A percentile compares a stretch with the other conserved stretches of the same genome.
Conservation (phyloP, 2,797 vertebrate species). For the Onychomys leucogaster region DNA sequence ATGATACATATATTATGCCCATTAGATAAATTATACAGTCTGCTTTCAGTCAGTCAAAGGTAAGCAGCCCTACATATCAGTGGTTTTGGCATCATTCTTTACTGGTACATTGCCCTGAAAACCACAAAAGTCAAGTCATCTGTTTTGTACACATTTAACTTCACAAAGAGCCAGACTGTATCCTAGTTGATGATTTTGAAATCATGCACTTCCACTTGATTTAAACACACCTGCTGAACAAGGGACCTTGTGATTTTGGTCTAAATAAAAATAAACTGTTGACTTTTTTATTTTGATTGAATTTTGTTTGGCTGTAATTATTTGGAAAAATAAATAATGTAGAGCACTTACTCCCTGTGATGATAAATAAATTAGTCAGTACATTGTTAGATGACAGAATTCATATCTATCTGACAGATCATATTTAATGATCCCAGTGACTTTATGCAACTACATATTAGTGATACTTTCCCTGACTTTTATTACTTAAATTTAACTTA, state of each 20-base stretch:
- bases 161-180: neutral
- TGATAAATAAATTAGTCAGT: neutral
- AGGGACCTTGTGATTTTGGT: neutral
- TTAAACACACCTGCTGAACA: neutral
- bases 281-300: neutral
- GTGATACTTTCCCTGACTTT: neutral
- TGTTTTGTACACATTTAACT: neutral
- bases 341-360: neutral
- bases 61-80: neutral
- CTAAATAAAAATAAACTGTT: neutral
- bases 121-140: neutral
- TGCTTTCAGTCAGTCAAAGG: neutral
- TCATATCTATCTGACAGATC: neutral
- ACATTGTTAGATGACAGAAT: neutral
- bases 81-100: neutral
- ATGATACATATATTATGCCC: neutral
- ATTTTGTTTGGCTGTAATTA: slow-evolving; percentile 20
- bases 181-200: neutral
- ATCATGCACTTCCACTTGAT: neutral
- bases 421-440: neutral
- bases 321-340: slow-evolving; percentile 1
- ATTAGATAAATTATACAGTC: neutral
- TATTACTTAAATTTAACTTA: slow-evolving; percentile 30
- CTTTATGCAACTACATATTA: neutral
- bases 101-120: neutral